phyloP scores from a whole-genome alignment of 2,113 vertebrate genomes.

The Cyphomyrus discorhynchus region DNA sequence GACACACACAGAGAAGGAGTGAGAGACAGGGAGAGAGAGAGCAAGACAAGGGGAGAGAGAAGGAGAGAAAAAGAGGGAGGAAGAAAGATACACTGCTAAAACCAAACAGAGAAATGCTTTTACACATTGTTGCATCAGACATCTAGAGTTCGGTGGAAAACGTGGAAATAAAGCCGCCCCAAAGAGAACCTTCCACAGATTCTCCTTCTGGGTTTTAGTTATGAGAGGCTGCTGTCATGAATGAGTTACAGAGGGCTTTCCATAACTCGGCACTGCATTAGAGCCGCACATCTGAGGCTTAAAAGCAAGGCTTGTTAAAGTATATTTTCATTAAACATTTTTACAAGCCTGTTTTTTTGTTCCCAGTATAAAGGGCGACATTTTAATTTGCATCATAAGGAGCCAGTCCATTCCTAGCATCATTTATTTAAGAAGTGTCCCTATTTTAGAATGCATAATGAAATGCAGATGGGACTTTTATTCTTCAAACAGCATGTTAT shows the following conservation, averaged over 20 bases:
- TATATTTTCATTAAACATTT: slow-evolving; percentile 3
- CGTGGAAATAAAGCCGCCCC: neutral
- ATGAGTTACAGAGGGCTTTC: neutral
- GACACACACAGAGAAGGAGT: neutral
- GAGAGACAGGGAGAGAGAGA: neutral
- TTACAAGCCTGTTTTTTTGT: slow-evolving; percentile 11
- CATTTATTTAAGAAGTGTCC: neutral
- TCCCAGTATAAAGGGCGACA: slow-evolving; percentile 10
- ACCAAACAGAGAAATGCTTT: slow-evolving; percentile 12
- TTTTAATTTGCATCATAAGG: slow-evolving; percentile 10
- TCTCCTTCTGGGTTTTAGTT: neutral
- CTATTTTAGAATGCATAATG: neutral
- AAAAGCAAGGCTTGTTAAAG: neutral
- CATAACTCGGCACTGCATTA: neutral
- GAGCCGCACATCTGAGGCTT: neutral
- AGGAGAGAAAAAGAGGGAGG: neutral
- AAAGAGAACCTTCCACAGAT: neutral
- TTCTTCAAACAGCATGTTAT: neutral
- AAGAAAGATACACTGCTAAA: no score
- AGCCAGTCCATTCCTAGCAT: neutral
- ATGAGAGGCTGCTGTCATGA: neutral
- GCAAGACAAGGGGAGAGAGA: neutral
- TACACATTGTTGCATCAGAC: slow-evolving; percentile 17
- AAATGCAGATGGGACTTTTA: neutral
- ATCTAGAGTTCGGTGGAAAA: neutral